Evolutionary conservation across 2,113 vertebrate species (phyloP), one percentile per base, ranked within the genome.

Genomic region (Gymnogyps californianus): DNA sequence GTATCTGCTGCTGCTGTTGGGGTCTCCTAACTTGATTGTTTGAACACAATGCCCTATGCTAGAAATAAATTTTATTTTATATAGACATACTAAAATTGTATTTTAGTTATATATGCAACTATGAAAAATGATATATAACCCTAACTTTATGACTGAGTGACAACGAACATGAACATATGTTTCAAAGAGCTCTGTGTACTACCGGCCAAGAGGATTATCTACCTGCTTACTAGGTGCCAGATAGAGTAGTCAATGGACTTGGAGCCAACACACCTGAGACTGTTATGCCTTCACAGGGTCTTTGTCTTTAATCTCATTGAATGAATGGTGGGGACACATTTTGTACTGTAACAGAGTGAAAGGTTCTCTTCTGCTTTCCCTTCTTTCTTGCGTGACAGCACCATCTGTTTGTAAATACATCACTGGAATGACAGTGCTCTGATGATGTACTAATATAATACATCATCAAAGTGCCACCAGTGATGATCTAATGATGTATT

Each of bases 401-500:
- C 95, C 96, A 91, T 97, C 95, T 97, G 97, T 94, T 97, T 97
- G 97, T 97, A 98, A 98, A 98, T 96, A 96, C 84, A 87, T 97
- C 96, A 96, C 87, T 38, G 74, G 75, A 65, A 90, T 97, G 98
- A 98, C 97, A 98, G 97, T 32, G 24, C 89, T 97, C 93, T 97
- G 97, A 98, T 96, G 96, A 97, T 98, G 96, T 94, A 87, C 96
- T 98, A 97, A 97, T 97, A 97, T 91, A 97, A 97, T 97, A 97
- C 95, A 97, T 98, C 94, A 98, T 97, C 97, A 93, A 92, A 97
- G 96, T 98, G 98, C 92, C 97, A 97, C 95, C 96, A 95, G 67
- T 97, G 97, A 97, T 97, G 97, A 98, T 91, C 94, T 89, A 93
- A 97, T 98, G 97, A 98, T 98, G 78, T 95, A 98, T 97, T 97